phyloP scores from a whole-genome alignment of 1,140 invertebrate genomes.

The Leguminivora glycinivorella region DNA sequence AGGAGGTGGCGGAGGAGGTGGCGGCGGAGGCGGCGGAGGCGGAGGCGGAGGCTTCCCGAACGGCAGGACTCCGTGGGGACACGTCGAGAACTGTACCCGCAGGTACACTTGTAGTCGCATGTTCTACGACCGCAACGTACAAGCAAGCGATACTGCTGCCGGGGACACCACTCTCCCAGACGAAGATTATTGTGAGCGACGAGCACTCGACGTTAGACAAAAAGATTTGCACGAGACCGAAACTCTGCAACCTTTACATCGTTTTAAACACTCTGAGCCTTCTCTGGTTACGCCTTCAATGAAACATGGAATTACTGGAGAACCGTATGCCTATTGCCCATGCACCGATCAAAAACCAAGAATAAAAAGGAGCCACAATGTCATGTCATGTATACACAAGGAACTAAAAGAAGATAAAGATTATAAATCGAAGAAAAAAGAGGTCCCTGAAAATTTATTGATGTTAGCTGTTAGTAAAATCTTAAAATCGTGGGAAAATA shows the following conservation, averaged over 20 bases:
- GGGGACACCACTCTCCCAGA: conserved; percentile 39
- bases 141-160: conserved; percentile 34
- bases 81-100: conserved; percentile 36
- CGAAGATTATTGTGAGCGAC: conserved; percentile 68
- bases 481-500: background rate
- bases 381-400: conserved; percentile 1
- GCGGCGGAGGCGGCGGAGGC: background rate
- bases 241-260: background rate
- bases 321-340: conserved; percentile 31
- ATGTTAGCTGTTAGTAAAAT: background rate
- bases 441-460: background rate
- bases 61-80: conserved; percentile 61
- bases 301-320: background rate
- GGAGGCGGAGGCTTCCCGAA: conserved; percentile 32
- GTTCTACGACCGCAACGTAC: conserved; percentile 66
- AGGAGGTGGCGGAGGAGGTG: conserved; percentile 21
- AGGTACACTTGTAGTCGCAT: conserved; percentile 51
- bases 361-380: conserved; percentile 43
- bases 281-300: background rate
- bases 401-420: conserved; percentile 30
- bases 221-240: conserved; percentile 39
- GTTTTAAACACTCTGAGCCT: background rate
- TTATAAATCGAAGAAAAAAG: background rate
- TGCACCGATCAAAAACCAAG: conserved; percentile 37
- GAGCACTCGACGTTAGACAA: conserved; percentile 54